Conservation (phyloP, 2,888 invertebrate species). For the Sarcophaga rosellei region DNA sequence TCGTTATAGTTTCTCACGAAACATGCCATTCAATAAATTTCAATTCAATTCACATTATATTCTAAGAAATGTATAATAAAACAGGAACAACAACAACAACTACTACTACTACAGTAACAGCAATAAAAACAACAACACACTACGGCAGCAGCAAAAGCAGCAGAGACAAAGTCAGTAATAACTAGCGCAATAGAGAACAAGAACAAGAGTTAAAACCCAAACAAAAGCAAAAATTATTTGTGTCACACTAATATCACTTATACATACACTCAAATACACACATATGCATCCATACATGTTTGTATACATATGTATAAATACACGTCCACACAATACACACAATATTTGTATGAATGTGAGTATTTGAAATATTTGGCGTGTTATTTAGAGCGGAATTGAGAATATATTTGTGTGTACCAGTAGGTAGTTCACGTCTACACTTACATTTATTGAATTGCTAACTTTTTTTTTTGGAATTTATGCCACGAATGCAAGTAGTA, state of each 20-base stretch:
- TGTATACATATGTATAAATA: neutral
- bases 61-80: conserved; percentile 15
- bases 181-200: neutral
- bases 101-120: neutral
- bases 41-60: conserved; percentile 59
- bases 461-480: no score
- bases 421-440: neutral
- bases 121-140: conserved; percentile 30
- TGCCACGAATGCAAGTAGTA: no score
- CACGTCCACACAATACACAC: neutral
- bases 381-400: conserved; percentile 62
- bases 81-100: neutral
- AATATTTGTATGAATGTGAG: neutral
- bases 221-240: conserved; percentile 21
- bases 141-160: neutral
- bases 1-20: conserved; percentile 34
- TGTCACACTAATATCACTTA: conserved; percentile 31
- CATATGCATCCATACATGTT: neutral
- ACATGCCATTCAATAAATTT: conserved; percentile 61
- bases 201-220: conserved; percentile 12
- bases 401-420: conserved; percentile 8
- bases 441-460: neutral
- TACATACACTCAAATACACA: conserved; percentile 23
- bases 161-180: neutral
- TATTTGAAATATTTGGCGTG: conserved; percentile 19